These are phyloP conservation scores for Dinoponera quadriceps DNA, from an alignment of 1,140 invertebrate species.

Conservation along the genomic window DNA sequence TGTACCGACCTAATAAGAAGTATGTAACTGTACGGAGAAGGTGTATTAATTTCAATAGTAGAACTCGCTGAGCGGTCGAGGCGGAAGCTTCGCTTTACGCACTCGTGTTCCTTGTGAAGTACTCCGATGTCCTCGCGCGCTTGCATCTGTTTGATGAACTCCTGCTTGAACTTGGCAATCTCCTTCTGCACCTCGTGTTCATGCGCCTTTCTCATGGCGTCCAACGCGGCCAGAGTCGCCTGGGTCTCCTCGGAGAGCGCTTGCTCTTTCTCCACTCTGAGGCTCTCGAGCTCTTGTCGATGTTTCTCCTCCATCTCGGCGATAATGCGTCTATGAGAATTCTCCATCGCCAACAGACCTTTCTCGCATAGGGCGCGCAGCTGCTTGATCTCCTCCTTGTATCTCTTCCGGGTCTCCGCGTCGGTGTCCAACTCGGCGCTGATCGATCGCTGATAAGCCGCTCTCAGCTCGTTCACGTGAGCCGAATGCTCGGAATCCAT, in stretches of 20 bases:
- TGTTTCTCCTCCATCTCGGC: slow-evolving; percentile 94
- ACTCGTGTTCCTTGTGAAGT: slow-evolving; percentile 88
- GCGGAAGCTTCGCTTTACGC: slow-evolving; percentile 71
- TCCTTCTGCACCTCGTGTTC: slow-evolving; percentile 95
- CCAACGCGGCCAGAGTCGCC: slow-evolving; percentile 92
- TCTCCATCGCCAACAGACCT: slow-evolving; percentile 94
- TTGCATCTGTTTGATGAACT: slow-evolving; percentile 91
- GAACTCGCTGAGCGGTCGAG: neutral
- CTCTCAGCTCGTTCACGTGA: slow-evolving; percentile 90
- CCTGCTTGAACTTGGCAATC: slow-evolving; percentile 94
- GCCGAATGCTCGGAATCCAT: slow-evolving; percentile 92
- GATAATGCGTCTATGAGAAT: slow-evolving; percentile 93
- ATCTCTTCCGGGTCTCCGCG: slow-evolving; percentile 90
- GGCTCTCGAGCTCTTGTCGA: slow-evolving; percentile 90
- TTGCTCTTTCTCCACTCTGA: slow-evolving; percentile 94
- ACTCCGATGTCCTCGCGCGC: slow-evolving; percentile 87
- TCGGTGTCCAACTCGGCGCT: slow-evolving; percentile 85
- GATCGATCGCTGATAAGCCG: slow-evolving; percentile 89
- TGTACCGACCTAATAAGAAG: too few species aligned
- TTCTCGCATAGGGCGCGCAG: slow-evolving; percentile 94
- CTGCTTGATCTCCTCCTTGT: slow-evolving; percentile 95
- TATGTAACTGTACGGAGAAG: too few species aligned
- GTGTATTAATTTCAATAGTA: neutral
- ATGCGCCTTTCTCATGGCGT: slow-evolving; percentile 97
- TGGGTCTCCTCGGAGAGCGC: slow-evolving; percentile 96